Evolutionary conservation across 1,140 invertebrate genomes (phyloP).

Genomic region (Tenebrio molitor): DNA sequence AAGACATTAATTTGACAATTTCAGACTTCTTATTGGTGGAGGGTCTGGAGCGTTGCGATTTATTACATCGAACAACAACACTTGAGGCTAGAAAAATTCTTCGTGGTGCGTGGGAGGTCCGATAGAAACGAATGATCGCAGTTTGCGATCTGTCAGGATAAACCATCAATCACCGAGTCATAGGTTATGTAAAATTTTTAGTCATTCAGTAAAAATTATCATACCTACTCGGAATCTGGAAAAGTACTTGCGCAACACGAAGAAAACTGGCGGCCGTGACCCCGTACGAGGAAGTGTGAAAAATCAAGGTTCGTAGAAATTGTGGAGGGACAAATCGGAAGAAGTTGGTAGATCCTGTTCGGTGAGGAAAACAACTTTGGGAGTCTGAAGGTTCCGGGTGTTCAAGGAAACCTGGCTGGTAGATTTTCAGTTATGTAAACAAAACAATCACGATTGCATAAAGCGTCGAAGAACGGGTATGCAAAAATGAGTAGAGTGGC

Average conservation of each 20-base stretch:
- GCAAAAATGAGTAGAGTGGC: constrained; percentile 18
- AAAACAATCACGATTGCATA: constrained; percentile 26
- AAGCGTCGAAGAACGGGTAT: constrained; percentile 27
- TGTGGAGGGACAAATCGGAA: background rate
- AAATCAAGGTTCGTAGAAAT: background rate
- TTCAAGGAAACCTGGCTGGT: constrained; percentile 9
- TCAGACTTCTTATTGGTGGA: constrained; percentile 14
- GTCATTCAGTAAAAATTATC: constrained; percentile 13
- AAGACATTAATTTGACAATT: constrained; percentile 36
- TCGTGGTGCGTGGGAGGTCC: background rate
- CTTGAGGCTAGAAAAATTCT: constrained; percentile 8
- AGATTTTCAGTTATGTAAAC: constrained; percentile 37
- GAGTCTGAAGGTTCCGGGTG: constrained; percentile 1
- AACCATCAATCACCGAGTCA: constrained; percentile 8
- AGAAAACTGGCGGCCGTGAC: too few species aligned
- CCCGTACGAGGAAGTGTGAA: too few species aligned
- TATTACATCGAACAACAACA: background rate
- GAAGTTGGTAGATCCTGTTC: constrained; percentile 6
- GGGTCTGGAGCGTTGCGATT: background rate
- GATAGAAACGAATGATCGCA: constrained; percentile 26
- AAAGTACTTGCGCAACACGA: background rate
- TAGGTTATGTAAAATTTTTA: background rate
- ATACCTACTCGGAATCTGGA: constrained; percentile 1
- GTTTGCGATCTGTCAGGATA: constrained; percentile 15
- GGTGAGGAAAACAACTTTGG: constrained; percentile 28